Percentiles rank a stretch among this genome's conserved stretches.
These are phyloP conservation scores for Otus sunia DNA, from an alignment of 2,113 vertebrate species.

Conservation along the genomic window DNA sequence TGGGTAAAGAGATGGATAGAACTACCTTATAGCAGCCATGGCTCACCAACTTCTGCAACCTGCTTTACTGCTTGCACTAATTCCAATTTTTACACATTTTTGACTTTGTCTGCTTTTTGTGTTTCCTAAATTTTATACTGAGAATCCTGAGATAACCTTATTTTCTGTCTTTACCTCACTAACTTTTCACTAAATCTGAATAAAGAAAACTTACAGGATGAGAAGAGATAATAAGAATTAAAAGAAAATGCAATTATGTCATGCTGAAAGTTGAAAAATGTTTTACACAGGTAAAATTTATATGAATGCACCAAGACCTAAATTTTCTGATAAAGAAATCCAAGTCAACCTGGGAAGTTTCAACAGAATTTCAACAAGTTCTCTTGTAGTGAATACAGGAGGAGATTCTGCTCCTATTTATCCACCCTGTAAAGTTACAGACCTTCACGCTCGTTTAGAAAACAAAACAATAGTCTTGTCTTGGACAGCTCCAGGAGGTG, in stretches of 20 bases:
- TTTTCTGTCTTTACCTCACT: not conserved
- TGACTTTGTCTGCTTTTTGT: not conserved
- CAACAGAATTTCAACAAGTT: conserved; percentile 56
- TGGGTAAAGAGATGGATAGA: not conserved
- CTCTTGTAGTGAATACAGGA: conserved; percentile 23
- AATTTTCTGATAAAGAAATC: conserved; percentile 19
- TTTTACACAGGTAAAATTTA: conserved; percentile 52
- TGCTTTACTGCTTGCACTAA: not conserved
- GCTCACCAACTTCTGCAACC: not conserved
- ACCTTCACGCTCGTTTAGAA: conserved; percentile 59
- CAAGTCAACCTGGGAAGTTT: conserved; percentile 58
- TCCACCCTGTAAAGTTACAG: conserved; percentile 69
- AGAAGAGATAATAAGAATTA: not conserved
- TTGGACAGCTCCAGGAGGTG: conserved; percentile 76
- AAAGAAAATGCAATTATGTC: not conserved
- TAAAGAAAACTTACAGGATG: not conserved
- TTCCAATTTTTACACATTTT: not conserved
- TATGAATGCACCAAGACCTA: conserved; percentile 64
- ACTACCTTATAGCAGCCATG: not conserved
- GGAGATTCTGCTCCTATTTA: not conserved
- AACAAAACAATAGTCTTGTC: conserved; percentile 53
- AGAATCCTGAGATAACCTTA: not conserved
- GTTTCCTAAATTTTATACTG: not conserved
- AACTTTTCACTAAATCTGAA: not conserved
- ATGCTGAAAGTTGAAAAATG: not conserved